Percentiles rank a stretch among this genome's conserved stretches.
phyloP scores from a whole-genome alignment of 2,797 vertebrate species.

The Ctenochaetus hawaiiensis region DNA sequence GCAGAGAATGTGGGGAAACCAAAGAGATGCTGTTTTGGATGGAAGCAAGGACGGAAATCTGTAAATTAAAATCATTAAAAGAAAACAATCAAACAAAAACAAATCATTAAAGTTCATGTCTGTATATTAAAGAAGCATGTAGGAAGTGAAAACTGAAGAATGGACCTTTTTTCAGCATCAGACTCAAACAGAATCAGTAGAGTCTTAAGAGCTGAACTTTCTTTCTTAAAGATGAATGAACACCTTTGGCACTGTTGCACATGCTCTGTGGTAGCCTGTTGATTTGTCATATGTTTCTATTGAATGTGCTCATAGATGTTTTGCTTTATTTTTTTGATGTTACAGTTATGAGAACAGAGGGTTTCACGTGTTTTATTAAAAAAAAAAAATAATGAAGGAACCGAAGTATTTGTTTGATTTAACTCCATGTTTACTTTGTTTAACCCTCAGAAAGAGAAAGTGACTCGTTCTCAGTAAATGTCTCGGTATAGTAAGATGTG shows the following conservation, averaged over 20 bases:
- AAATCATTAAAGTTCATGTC: conserved; percentile 36
- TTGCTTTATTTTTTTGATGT: conserved; percentile 25
- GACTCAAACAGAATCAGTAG: conserved; percentile 26
- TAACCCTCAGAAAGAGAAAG: not conserved
- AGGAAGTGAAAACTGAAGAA: conserved; percentile 36
- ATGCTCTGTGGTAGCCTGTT: conserved; percentile 60
- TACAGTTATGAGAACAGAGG: conserved; percentile 4
- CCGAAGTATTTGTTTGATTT: conserved; percentile 29
- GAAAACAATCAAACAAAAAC: conserved; percentile 2
- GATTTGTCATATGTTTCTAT: conserved; percentile 41
- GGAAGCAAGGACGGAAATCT: conserved; percentile 44
- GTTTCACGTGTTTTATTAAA: not conserved
- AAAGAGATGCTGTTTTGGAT: conserved; percentile 62
- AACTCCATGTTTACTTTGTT: conserved; percentile 32
- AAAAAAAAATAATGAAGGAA: not conserved
- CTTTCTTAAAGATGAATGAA: conserved; percentile 53
- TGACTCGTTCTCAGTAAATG: conserved; percentile 39
- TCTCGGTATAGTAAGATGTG: conserved; percentile 71
- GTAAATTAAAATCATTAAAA: conserved; percentile 31
- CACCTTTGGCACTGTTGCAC: conserved; percentile 69
- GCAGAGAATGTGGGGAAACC: conserved; percentile 66
- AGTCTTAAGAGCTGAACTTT: conserved; percentile 43
- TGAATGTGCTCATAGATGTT: conserved; percentile 63
- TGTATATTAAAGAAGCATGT: conserved; percentile 59
- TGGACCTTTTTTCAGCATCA: conserved; percentile 39